These are phyloP conservation scores for Clanis bilineata DNA, from an alignment of 2,888 invertebrate genomes.

Conservation along the genomic window DNA sequence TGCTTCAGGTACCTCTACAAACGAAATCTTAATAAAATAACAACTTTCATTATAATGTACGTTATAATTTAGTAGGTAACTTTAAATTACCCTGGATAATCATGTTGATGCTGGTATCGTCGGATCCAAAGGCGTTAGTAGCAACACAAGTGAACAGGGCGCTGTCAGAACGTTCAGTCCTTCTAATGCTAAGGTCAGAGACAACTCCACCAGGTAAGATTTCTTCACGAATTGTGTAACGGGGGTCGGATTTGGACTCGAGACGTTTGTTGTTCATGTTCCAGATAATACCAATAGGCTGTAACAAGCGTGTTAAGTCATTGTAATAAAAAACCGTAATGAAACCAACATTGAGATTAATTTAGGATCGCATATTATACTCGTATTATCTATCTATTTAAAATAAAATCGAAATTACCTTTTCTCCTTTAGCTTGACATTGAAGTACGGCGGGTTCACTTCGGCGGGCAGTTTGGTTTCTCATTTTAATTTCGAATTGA, in stretches of 20 bases:
- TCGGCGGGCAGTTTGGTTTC: conserved; percentile 94
- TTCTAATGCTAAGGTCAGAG: conserved; percentile 93
- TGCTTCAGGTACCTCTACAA: conserved; percentile 91
- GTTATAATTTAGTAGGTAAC: neutral
- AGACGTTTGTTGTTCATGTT: conserved; percentile 96
- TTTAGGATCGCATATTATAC: neutral
- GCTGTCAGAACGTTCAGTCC: conserved; percentile 93
- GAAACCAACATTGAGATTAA: no score
- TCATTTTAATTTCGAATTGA: conserved; percentile 95
- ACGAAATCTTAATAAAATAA: neutral
- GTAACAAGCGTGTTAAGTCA: conserved; percentile 23
- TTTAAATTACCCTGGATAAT: conserved; percentile 90
- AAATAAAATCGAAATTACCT: conserved; percentile 59
- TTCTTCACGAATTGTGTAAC: conserved; percentile 93
- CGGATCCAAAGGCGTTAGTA: conserved; percentile 96
- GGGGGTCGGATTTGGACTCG: conserved; percentile 93
- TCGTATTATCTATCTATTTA: neutral
- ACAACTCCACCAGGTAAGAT: conserved; percentile 93
- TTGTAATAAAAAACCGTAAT: no score
- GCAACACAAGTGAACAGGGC: conserved; percentile 96
- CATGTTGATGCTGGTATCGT: conserved; percentile 97
- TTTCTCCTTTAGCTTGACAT: conserved; percentile 96
- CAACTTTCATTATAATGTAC: neutral
- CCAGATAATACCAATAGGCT: conserved; percentile 96
- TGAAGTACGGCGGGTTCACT: conserved; percentile 95